Conservation (phyloP, 2,113 vertebrate species). For the Urocolius indicus region DNA sequence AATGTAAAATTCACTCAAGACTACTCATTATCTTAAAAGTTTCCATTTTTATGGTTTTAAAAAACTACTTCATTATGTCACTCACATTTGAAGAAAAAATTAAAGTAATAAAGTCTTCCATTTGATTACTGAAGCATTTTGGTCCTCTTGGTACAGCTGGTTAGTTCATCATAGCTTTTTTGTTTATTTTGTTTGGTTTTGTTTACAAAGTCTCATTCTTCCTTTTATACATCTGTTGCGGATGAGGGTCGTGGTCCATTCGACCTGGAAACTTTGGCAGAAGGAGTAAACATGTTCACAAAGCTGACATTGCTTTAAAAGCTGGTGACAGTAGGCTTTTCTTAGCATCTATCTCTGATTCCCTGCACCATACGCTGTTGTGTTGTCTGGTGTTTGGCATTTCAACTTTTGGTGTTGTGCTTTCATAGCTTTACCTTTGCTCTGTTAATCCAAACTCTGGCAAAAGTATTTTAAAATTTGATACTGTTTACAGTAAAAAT, state of each 20-base stretch:
- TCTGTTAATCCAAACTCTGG: slow-evolving; percentile 16
- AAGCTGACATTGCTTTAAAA: slow-evolving; percentile 60
- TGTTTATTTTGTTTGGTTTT: not conserved
- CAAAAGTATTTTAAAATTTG: not conserved
- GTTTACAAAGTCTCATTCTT: slow-evolving; percentile 79
- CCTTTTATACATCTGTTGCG: slow-evolving; percentile 76
- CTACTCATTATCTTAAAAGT: slow-evolving; percentile 61
- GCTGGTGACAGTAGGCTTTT: slow-evolving; percentile 52
- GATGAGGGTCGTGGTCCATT: slow-evolving; percentile 77
- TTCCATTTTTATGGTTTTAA: slow-evolving; percentile 65
- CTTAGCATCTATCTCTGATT: not conserved
- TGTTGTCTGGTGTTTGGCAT: slow-evolving; percentile 17
- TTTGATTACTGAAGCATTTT: slow-evolving; percentile 75
- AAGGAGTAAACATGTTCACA: slow-evolving; percentile 82
- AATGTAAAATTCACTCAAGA: slow-evolving; percentile 74
- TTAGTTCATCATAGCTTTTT: slow-evolving; percentile 59
- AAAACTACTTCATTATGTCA: slow-evolving; percentile 72
- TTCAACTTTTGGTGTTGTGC: slow-evolving; percentile 1
- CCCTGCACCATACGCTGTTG: not conserved
- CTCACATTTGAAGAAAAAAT: slow-evolving; percentile 73
- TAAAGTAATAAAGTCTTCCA: slow-evolving; percentile 69
- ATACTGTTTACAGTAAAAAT: slow-evolving; percentile 34
- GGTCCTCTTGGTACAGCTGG: slow-evolving; percentile 77
- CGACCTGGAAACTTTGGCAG: slow-evolving; percentile 86
- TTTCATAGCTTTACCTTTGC: slow-evolving; percentile 43